Evolutionary conservation across 2,797 vertebrate species (phyloP), one percentile per base, ranked within the genome.

Genomic region (Phataginus tricuspis): DNA sequence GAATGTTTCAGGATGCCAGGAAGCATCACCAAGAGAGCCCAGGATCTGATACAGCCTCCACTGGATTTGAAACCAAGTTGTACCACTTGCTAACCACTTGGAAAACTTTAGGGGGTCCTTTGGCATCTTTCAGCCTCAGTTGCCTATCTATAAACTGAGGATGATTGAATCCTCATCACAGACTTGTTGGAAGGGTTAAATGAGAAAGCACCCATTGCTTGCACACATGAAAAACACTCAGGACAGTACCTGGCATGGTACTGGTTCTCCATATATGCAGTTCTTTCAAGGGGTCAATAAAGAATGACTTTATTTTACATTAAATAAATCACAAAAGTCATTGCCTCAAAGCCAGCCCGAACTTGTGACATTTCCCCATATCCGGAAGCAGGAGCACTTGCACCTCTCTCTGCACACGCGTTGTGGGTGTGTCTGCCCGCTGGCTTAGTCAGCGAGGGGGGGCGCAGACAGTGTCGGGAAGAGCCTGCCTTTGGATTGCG

Each of bases 401-500:
- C 89, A 85, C 97, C 68, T 96, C 86, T 97, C 97, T 98, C 98
- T 97, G 78, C 94, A 93, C 89, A 86, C 91, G 55, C 29, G 88
- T 97, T 97, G 90, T 96, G 84, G 77, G 90, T 95, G 45, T 34
- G 97, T 96, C 96, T 45, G 10, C 97, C 94, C 95, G 92, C 86
- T 95, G 96, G 86, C 95, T 98, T 85, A 98, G 98, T 98, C 94
- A 85, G 95, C 98, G 97, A 97, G 97, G 21, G 96, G 97, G 96
- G 97, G 97, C 98, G 98, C 96, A 96, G 97, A 64, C 97, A 87
- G 78, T 90, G 83, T 98, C 95, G 98, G 98, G 98, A 98, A 98
- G 97, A 98, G 97, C 95, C 94, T 98, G 98, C 97, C 96, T 98
- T 98, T 97, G 96, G 98, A 98, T 63, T 84, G 97, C 97, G 98